A percentile compares a stretch with the other conserved stretches of the same genome.
phyloP scores from a whole-genome alignment of 1,140 invertebrate genomes.

The Luehdorfia chinensis region DNA sequence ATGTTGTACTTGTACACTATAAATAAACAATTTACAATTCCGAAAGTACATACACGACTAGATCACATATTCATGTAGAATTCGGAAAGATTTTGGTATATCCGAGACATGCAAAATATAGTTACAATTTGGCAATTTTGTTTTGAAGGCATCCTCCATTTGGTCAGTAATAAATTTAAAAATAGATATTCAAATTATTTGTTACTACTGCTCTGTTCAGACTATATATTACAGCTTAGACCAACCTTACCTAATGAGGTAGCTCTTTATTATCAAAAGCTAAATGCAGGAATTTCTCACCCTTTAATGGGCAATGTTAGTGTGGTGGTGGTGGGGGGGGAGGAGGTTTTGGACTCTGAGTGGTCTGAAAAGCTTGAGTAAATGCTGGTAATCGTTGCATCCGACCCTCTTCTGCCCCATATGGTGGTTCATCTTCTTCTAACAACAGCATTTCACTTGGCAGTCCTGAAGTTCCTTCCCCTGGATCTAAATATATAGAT shows the following conservation, averaged over 20 bases:
- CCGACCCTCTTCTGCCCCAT: conserved; percentile 42
- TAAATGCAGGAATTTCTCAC: conserved; percentile 50
- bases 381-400: conserved; percentile 64
- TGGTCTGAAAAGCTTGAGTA: conserved; percentile 70
- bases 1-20: conserved; percentile 62
- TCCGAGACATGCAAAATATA: conserved; percentile 55
- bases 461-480: conserved; percentile 57
- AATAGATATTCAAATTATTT: conserved; percentile 9
- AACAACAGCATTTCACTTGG: conserved; percentile 57
- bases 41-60: conserved; percentile 77
- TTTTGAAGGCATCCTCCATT: conserved; percentile 26
- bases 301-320: conserved; percentile 28
- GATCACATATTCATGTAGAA: conserved; percentile 76
- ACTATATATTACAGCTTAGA: conserved; percentile 61
- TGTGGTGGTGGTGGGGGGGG: conserved; percentile 67
- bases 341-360: conserved; percentile 70
- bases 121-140: conserved; percentile 62
- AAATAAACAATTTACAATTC: conserved; percentile 74
- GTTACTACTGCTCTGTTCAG: conserved; percentile 45
- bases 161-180: conserved; percentile 14
- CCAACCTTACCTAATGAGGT: conserved; percentile 73
- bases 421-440: conserved; percentile 50
- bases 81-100: conserved; percentile 75
- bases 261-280: conserved; percentile 58
- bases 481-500: conserved; percentile 55